Evolutionary conservation across 53 echinoderm and acorn worm species (phyloP), one percentile per base, ranked within the genome.

Genomic region (Antedon mediterranea): DNA sequence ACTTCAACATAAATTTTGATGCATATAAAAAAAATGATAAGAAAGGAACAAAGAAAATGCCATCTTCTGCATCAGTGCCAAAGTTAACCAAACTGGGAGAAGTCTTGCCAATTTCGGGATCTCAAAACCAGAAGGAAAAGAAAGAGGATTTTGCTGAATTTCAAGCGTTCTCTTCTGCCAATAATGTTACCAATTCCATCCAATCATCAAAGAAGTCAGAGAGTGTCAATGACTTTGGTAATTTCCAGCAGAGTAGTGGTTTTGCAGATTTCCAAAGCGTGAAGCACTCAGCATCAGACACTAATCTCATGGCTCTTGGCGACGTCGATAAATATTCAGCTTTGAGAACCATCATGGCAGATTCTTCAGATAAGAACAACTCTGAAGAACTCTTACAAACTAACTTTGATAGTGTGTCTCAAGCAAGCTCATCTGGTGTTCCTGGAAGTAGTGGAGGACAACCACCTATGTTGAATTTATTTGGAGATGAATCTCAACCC

Each of bases 251-350:
- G 26, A 43, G 74, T 32, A 31, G 26, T 20, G 89, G 87, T 34
- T 94, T 94, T 87, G 95, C 89, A 0, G 93, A 93, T 80, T 90
- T 93, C 77, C 73, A 81, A 31, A 80, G 82, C 13, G 88, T 93
- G 70, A 90, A 91, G 81, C 94, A 94, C 43, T 91, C 94, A 0
- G 89, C 94, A 0, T 94, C 94, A 1, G 94, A 91, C 31, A 86
- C 90, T 4, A 86, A 88, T 37, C 82, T 94, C 30, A 84, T 89
- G 86, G 75, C 84, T 3, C 79, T 72, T 11, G 34, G 80, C 27
- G 76, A 33, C 0, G 89, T 78, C 0, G 97, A 92, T 78, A 90
- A 86, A 74, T 97, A 97, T 75, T 89, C 89, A 0, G 93, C 82
- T 29, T 71, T 89, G 18, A 82, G 88, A 29, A 87, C 78, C 11